A percentile compares a stretch with the other conserved stretches of the same genome.
phyloP scores from a whole-genome alignment of 30 jellyfish, hydroid and myxozoan species.

The Hydra vulgaris region DNA sequence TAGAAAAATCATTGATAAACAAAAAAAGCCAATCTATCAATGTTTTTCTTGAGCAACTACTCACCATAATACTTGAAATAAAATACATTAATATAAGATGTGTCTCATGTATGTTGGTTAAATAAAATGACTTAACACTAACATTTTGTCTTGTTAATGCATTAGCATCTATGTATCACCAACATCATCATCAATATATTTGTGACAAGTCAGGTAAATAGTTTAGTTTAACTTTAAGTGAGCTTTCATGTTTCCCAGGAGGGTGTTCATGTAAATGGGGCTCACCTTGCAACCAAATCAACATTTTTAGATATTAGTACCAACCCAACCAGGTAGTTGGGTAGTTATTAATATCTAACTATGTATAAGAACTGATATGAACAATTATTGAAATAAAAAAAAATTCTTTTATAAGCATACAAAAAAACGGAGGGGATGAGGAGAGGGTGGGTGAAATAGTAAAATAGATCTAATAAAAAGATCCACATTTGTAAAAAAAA shows the following conservation, averaged over 20 bases:
- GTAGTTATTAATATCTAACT: no score
- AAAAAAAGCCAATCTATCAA: not conserved
- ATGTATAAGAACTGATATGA: not conserved
- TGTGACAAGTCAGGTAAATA: no score
- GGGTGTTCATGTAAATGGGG: no score
- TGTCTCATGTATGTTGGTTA: not conserved
- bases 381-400: not conserved
- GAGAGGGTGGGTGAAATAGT: not conserved
- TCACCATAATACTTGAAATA: not conserved
- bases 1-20: no score
- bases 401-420: not conserved
- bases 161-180: no score
- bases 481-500: not conserved
- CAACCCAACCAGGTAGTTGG: not conserved
- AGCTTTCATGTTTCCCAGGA: no score
- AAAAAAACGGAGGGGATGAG: not conserved
- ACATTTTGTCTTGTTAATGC: no score
- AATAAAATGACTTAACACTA: no score
- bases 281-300: not conserved
- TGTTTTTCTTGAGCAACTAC: not conserved
- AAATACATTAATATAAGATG: not conserved
- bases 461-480: not conserved
- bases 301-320: not conserved
- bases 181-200: no score
- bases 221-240: no score